Conservation (phyloP, 2,797 vertebrate genomes). For the Enoplosus armatus region DNA sequence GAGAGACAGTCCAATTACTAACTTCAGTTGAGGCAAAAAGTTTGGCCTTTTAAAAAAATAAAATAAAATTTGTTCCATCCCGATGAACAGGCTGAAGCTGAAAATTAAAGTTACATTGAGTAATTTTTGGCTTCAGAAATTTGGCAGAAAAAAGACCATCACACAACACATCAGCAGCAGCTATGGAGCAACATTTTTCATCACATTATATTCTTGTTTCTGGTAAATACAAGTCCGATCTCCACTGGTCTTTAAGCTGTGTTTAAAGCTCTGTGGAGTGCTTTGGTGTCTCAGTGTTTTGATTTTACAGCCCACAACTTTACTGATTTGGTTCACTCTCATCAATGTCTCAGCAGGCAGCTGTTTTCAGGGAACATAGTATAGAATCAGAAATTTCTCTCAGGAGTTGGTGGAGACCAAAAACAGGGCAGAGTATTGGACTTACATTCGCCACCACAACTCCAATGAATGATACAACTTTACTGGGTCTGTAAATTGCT, state of each 20-base stretch:
- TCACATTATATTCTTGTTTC: neutral
- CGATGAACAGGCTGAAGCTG: slow-evolving; percentile 27
- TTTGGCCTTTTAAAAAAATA: no score
- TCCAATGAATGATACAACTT: neutral
- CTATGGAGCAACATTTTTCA: neutral
- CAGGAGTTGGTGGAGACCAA: neutral
- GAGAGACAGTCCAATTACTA: slow-evolving; percentile 70
- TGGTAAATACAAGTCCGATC: neutral
- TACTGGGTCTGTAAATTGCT: no score
- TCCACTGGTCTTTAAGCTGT: neutral
- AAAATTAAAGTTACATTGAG: slow-evolving; percentile 33
- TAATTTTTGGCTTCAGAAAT: slow-evolving; percentile 3
- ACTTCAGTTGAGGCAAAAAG: slow-evolving; percentile 43
- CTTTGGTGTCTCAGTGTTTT: neutral
- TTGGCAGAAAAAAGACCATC: neutral
- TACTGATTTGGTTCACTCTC: neutral
- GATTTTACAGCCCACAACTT: neutral
- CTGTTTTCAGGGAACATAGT: neutral
- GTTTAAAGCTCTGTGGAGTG: neutral
- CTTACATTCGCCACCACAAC: neutral
- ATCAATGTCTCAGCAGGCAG: neutral
- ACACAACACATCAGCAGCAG: neutral
- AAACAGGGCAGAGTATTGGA: neutral
- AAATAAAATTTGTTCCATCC: no score
- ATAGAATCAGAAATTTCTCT: neutral